Evolutionary conservation across 2,888 invertebrate genomes (phyloP), one percentile per base, ranked within the genome.

Genomic region (Slavum lentiscoides): DNA sequence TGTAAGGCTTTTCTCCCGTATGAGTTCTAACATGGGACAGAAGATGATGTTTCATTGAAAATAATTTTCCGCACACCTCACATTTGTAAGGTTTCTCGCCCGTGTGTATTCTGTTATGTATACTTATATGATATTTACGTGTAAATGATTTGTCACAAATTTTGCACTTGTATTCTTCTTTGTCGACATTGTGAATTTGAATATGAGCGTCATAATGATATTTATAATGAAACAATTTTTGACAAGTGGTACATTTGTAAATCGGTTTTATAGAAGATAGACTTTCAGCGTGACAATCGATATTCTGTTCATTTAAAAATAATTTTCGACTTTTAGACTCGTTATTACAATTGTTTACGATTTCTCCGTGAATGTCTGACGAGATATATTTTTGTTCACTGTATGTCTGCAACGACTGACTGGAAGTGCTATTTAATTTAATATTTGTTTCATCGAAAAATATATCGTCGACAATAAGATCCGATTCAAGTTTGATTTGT

Each of bases 221-320:
- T 82, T 88, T 88, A 11, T 88, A 87, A 0, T 88, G 87, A 84
- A 88, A 88, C 0, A 88, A 88, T 84, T 88, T 89, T 37, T 85
- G 86, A 84, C 89, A 89, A 82, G 86, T n/a, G 0, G 66, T 81
- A 83, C 89, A 89, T 0, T 84, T 84, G 70, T 85, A 85, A 4
- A 84, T 82, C 58, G 83, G 83, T 75, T 86, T 86, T 0, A 88
- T 85, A 53, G 84, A 84, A 83, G 39, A 23, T 58, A 88, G 88
- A 53, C 88, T 87, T 83, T 87, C 87, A 17, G 84, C 84, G 82
- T 89, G 89, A 23, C 86, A 86, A 21, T 87, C 86, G 5, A 89
- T 84, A 4, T 68, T 75, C 49, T 70, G 39, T 43, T 72, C 59
- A 64, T 82, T 73, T 49, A 86, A 83, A 77, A 86, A 86, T 58